These are phyloP conservation scores for Esox niger DNA, from an alignment of 2,113 vertebrate genomes.

Conservation along the genomic window DNA sequence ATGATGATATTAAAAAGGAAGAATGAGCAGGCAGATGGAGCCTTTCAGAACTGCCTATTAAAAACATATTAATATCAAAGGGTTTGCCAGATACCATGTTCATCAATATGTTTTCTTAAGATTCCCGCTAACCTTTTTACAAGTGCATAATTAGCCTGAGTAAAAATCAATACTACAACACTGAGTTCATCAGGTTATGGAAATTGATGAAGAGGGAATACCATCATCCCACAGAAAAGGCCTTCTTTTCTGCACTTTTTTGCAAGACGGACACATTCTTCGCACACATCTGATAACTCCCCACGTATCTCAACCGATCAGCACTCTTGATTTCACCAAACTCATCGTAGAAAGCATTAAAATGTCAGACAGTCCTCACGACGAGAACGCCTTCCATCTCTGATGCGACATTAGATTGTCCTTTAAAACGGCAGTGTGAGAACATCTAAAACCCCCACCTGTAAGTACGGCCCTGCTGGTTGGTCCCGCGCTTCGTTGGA, in stretches of 20 bases:
- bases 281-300: background rate
- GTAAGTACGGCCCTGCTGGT: conserved; percentile 83
- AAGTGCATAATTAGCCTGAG: conserved; percentile 7
- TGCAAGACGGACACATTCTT: background rate
- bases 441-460: conserved; percentile 64
- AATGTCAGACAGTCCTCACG: too few relatives aligned
- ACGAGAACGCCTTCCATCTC: too few relatives aligned
- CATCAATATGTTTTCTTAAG: conserved; percentile 5
- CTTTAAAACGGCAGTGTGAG: too few relatives aligned
- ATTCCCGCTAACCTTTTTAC: conserved; percentile 11
- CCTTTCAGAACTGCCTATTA: background rate
- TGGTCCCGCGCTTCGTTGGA: conserved; percentile 75
- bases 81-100: background rate
- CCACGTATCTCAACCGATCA: too few relatives aligned
- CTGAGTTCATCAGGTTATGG: conserved; percentile 16
- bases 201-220: conserved; percentile 35
- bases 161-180: conserved; percentile 14
- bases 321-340: too few relatives aligned
- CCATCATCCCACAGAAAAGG: conserved; percentile 11
- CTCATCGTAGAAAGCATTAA: too few relatives aligned
- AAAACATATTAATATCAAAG: conserved; percentile 3
- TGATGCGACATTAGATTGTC: too few relatives aligned
- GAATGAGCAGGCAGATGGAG: background rate
- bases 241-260: background rate
- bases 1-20: background rate